A percentile compares a stretch with the other conserved stretches of the same genome.
phyloP scores from a whole-genome alignment of 2,888 invertebrate genomes.

The Synanthedon tipuliformis region DNA sequence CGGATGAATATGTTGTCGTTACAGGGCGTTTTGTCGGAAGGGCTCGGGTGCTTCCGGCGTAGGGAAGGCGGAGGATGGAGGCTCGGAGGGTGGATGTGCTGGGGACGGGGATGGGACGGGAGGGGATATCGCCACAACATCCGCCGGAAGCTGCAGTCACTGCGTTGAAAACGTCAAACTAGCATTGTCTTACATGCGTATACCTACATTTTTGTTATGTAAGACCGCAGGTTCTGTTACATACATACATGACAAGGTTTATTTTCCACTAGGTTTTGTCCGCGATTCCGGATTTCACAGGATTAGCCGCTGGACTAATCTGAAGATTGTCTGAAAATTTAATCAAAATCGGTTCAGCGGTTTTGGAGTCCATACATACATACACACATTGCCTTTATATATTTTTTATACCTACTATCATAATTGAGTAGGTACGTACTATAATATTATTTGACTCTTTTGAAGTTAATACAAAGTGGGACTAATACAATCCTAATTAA shows the following conservation, averaged over 20 bases:
- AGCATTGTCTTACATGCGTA: slow-evolving; percentile 23
- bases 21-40: slow-evolving; percentile 22
- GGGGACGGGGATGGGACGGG: slow-evolving; percentile 13
- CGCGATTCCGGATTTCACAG: too few species aligned
- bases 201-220: slow-evolving; percentile 4
- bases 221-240: background rate
- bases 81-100: background rate
- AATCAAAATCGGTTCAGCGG: too few species aligned
- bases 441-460: too few species aligned
- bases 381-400: too few species aligned
- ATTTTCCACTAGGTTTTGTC: too few species aligned
- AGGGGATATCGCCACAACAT: slow-evolving; percentile 43
- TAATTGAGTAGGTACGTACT: too few species aligned
- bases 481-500: too few species aligned
- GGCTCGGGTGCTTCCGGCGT: slow-evolving; percentile 44
- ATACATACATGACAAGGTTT: background rate
- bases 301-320: too few species aligned
- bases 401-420: too few species aligned
- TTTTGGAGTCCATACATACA: too few species aligned
- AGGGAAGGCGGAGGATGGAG: slow-evolving; percentile 6
- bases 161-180: slow-evolving; percentile 10
- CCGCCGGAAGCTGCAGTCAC: slow-evolving; percentile 45
- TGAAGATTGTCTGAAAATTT: too few species aligned
- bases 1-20: background rate
- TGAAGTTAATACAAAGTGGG: too few species aligned